Evolutionary conservation across 1,140 invertebrate species (phyloP).

Genomic region (Magallana angulata): DNA sequence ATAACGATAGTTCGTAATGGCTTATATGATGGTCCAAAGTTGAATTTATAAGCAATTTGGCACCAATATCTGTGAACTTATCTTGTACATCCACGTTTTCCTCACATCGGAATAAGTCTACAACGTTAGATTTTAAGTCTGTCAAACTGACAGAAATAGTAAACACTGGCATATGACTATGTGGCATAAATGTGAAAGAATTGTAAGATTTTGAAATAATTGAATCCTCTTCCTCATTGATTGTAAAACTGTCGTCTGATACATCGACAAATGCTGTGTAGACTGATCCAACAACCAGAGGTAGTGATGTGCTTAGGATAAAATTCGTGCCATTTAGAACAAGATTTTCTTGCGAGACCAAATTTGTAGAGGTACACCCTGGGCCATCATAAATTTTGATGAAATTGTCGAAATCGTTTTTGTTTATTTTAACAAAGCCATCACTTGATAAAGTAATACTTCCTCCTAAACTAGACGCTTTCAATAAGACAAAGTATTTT

Average conservation of each 20-base stretch:
- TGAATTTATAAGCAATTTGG: no score
- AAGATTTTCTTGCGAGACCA: background rate
- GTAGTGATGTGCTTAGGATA: background rate
- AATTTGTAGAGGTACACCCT: background rate
- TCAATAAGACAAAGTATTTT: slow-evolving; percentile 34
- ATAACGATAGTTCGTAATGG: no score
- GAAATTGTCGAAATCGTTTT: background rate
- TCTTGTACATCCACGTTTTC: no score
- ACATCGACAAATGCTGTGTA: background rate
- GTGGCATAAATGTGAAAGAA: no score
- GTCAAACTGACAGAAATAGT: no score
- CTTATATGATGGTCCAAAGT: no score
- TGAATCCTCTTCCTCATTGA: no score
- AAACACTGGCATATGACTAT: no score
- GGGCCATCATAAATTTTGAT: background rate
- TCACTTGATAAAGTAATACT: slow-evolving; percentile 33
- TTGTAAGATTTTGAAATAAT: no score
- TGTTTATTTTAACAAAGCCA: slow-evolving; percentile 47
- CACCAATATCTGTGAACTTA: no score
- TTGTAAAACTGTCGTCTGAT: background rate
- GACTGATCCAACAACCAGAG: background rate
- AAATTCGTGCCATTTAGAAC: background rate
- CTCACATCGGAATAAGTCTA: no score
- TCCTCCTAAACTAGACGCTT: slow-evolving; percentile 13
- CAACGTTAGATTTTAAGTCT: no score